Evolutionary conservation across 2,888 invertebrate genomes (phyloP), one percentile per base, ranked within the genome.

Genomic region (Leucozona laternaria): DNA sequence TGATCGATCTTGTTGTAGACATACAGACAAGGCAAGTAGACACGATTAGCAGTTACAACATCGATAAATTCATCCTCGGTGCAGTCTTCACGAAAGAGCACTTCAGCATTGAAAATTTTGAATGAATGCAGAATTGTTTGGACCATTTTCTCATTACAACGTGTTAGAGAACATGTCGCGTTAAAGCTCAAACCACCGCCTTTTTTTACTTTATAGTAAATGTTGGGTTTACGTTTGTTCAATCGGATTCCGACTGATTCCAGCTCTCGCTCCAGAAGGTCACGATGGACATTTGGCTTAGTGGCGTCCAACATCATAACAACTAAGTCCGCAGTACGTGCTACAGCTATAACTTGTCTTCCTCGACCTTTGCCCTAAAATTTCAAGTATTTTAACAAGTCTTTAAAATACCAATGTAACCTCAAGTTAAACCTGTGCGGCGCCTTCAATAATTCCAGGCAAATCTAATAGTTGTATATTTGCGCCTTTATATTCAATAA

Each of bases 1-100:
- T 99, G 99, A 95, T 99, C 99, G 90, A 99, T 98, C 95, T 99
- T 99, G 93, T 99, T 99, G 94, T 99, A 99, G 75, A 99, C 98
- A 93, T 99, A 99, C 75, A 99, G 93, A 92, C 99, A 99, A 72
- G 99, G 98, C 91, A 99, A 94, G 93, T 99, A 99, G 37, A 98
- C 97, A 88, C 99, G 95, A 93, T 98, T 99, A 11, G 97, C 98
- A 68, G 97, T 96, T 89, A 99, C 98, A 71, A 99, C 98, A 93
- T 99, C 99, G 89, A 99, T 99, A 90, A 99, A 95, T 91, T 99
- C 99, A 93, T 99, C 99, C 0, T 98, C 96, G 1, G 96, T 96
- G 91, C 97, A 97, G 93, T 99, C 99, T 92, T 99, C 99, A 55
- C 99, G 95, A 93, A 99, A 99, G 76, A 99, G 93, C 81, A 98